Base-by-base conservation (phyloP, 1,140 invertebrate genomes). In the Eupristina koningsbergeri region DNA sequence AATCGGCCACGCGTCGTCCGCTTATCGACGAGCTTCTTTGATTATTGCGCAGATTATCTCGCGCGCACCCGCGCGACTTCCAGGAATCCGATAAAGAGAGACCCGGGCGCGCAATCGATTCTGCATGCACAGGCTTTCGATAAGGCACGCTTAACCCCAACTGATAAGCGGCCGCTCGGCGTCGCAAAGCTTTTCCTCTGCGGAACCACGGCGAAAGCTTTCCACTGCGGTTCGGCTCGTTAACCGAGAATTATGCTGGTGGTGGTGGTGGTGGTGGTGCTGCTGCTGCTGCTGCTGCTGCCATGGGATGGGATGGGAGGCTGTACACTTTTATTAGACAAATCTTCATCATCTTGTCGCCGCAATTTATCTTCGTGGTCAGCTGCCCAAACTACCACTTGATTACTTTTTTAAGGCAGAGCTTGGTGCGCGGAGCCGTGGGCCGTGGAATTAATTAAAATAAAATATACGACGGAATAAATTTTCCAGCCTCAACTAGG, bases 41-140 rank as follows among this genome's bases (percentile, higher is more conserved):
- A 58, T 22, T 5, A 9, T 58, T 26, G 19, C 53, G 53, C 47
- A 50, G 47, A 58, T 58, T 58, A 26, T 26, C 22, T 6, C 53
- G 53, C 6, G 53, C 53, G 26, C 53, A 9, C 22, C 61, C 61
- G 61, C 3, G 3, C 29, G n/a, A 34, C 29, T 64, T 64, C 29
- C 61, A 13, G n/a, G 61, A 64, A 64, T 64, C 29, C n/a, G 61
- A 64, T 64, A 64, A 64, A 64, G 61, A 29, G n/a, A 64, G 61
- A 29, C 8, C 11, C 5, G n/a, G 29, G 29, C 61, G 29, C 9
- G 22, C 29, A n/a, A 29, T 64, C 61, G 61, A 64, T 31, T 64
- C 61, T 19, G 61, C 61, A 31, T 17, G 17, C n/a, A 29, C 29
- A n/a, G 61, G 61, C 29, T 64, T 17, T 29, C 61, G 61, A 64